phyloP scores from a whole-genome alignment of 1,140 invertebrate genomes.

The Heliconius hermathena region DNA sequence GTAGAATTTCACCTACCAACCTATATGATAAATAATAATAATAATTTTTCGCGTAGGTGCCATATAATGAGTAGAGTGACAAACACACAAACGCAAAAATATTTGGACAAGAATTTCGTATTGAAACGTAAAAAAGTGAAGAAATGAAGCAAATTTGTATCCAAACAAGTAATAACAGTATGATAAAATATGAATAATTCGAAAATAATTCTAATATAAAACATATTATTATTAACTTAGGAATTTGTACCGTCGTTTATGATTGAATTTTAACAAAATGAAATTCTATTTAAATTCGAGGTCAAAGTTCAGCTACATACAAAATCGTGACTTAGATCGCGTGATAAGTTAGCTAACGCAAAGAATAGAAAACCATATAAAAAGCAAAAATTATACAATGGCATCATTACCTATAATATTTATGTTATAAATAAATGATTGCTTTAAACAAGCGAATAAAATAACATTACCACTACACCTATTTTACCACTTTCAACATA shows the following conservation, averaged over 20 bases:
- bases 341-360: neutral
- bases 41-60: too few species aligned
- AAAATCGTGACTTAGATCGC: slow-evolving; percentile 12
- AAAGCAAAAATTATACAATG: slow-evolving; percentile 14
- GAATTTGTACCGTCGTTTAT: neutral
- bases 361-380: slow-evolving; percentile 10
- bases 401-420: neutral
- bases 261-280: neutral
- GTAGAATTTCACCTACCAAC: slow-evolving; percentile 79
- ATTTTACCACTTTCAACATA: too few species aligned
- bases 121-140: too few species aligned
- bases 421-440: slow-evolving; percentile 5
- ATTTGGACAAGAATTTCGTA: too few species aligned
- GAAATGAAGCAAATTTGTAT: too few species aligned
- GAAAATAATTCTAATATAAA: too few species aligned
- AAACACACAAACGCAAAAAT: too few species aligned
- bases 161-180: too few species aligned
- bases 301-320: neutral
- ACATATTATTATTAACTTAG: neutral
- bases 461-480: neutral
- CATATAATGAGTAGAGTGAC: too few species aligned
- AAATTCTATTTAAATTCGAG: slow-evolving; percentile 4
- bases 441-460: neutral
- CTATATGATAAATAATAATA: slow-evolving; percentile 33
- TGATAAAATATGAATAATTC: too few species aligned